A percentile compares a stretch with the other conserved stretches of the same genome.
Conservation (phyloP, 2,797 vertebrate genomes). For the Pempheris klunzingeri region DNA sequence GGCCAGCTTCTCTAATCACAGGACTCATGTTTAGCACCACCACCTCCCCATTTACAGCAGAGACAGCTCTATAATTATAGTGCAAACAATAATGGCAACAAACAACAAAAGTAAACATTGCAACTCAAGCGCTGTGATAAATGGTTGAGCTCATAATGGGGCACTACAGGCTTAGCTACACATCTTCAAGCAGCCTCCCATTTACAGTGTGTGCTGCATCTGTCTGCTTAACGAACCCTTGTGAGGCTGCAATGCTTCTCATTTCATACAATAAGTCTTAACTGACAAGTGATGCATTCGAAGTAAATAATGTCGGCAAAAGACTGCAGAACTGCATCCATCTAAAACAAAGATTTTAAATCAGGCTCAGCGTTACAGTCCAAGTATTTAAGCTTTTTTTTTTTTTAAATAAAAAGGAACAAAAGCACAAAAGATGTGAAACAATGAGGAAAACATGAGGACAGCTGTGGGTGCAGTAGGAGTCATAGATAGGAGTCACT, state of each 20-base stretch:
- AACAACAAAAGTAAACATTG: constrained; percentile 32
- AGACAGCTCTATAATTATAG: constrained; percentile 46
- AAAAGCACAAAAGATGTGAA: neutral
- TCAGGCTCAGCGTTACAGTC: neutral
- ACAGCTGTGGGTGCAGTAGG: neutral
- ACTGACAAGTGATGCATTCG: neutral
- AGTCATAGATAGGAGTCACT: neutral
- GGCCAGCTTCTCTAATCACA: constrained; percentile 46
- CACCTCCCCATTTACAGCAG: neutral
- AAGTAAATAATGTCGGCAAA: neutral
- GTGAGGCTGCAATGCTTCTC: neutral
- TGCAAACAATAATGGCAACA: constrained; percentile 24
- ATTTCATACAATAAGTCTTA: neutral
- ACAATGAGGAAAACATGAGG: neutral
- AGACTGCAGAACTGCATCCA: neutral
- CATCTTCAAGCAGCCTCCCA: too few species aligned
- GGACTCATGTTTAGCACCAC: constrained; percentile 25
- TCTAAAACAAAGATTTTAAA: neutral
- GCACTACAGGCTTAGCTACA: neutral
- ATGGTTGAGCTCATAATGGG: neutral
- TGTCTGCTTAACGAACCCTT: neutral
- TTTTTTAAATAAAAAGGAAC: too few species aligned
- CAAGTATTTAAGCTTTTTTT: too few species aligned
- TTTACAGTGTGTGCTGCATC: neutral
- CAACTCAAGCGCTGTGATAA: neutral